Percentiles rank a stretch among this genome's conserved stretches.
phyloP scores from a whole-genome alignment of 2,888 invertebrate genomes.

The Drosophila flavopinicola region DNA sequence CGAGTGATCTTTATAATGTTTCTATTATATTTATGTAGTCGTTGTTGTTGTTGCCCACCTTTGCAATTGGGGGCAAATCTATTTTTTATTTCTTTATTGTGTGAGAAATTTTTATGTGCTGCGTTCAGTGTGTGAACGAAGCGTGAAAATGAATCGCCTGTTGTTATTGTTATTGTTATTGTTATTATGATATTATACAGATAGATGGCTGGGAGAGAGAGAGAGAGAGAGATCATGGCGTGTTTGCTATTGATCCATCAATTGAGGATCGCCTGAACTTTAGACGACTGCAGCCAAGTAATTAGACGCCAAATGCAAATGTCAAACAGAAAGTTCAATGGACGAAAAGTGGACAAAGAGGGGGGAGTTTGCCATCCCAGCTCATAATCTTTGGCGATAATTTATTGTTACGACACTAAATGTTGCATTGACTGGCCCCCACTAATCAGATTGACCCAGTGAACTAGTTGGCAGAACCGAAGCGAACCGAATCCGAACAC shows the following conservation, averaged over 20 bases:
- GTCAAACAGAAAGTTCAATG: slow-evolving; percentile 75
- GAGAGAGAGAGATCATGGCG: slow-evolving; percentile 45
- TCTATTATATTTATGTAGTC: slow-evolving; percentile 68
- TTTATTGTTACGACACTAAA: slow-evolving; percentile 77
- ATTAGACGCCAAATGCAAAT: slow-evolving; percentile 69
- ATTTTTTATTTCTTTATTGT: slow-evolving; percentile 33
- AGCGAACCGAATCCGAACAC: slow-evolving; percentile 18
- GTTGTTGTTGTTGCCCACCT: slow-evolving; percentile 20
- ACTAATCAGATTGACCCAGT: slow-evolving; percentile 77
- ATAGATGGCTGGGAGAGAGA: slow-evolving; percentile 15
- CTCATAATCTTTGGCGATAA: slow-evolving; percentile 77
- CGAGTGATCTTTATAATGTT: slow-evolving; percentile 68
- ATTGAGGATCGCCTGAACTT: slow-evolving; percentile 62
- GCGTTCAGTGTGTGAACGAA: slow-evolving; percentile 66
- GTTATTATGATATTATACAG: slow-evolving; percentile 2
- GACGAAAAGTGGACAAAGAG: slow-evolving; percentile 13
- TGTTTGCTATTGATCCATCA: slow-evolving; percentile 69
- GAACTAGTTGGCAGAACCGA: slow-evolving; percentile 60
- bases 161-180: slow-evolving; percentile 38
- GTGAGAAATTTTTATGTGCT: slow-evolving; percentile 64
- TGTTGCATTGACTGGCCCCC: slow-evolving; percentile 46
- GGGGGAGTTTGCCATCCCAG: slow-evolving; percentile 11
- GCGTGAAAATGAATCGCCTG: slow-evolving; percentile 59
- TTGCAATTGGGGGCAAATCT: slow-evolving; percentile 41
- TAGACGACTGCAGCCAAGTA: slow-evolving; percentile 45